These are phyloP conservation scores for Oenanthe oenanthe DNA, from an alignment of 2,113 vertebrate genomes.

Conservation along the genomic window DNA sequence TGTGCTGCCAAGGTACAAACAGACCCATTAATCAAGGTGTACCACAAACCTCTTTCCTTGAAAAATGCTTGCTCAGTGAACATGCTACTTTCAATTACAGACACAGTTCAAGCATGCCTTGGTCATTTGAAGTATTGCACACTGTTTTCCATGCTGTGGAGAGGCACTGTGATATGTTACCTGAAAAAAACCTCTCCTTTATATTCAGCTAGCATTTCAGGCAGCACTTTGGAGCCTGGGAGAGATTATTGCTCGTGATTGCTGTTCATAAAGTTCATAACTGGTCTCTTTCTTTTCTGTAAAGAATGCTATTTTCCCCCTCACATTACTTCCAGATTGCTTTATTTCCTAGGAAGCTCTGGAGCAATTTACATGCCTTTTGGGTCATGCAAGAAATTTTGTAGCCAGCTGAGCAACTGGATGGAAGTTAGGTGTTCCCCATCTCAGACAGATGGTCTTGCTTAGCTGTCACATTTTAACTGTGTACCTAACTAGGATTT, in stretches of 20 bases:
- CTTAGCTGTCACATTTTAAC: background rate
- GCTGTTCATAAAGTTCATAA: background rate
- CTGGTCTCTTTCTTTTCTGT: conserved; percentile 14
- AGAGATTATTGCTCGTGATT: conserved; percentile 27
- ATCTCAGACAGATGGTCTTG: background rate
- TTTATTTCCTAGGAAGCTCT: conserved; percentile 24
- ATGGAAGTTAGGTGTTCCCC: background rate
- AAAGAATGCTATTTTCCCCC: background rate
- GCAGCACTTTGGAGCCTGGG: background rate
- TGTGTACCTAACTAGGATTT: background rate
- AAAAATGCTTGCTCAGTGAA: conserved; percentile 42
- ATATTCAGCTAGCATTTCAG: background rate
- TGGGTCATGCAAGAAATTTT: background rate
- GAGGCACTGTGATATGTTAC: background rate
- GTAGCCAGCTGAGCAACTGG: background rate
- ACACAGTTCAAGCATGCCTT: background rate
- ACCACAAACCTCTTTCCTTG: background rate
- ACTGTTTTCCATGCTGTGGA: background rate
- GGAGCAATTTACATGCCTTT: conserved; percentile 21
- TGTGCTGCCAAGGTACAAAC: conserved; percentile 14
- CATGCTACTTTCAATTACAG: conserved; percentile 3
- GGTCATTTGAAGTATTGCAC: conserved; percentile 15
- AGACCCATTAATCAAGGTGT: conserved; percentile 41
- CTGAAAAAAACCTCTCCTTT: background rate
- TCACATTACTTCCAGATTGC: background rate